Evolutionary conservation across 2,797 vertebrate species (phyloP).

Genomic region (Choloepus didactylus): DNA sequence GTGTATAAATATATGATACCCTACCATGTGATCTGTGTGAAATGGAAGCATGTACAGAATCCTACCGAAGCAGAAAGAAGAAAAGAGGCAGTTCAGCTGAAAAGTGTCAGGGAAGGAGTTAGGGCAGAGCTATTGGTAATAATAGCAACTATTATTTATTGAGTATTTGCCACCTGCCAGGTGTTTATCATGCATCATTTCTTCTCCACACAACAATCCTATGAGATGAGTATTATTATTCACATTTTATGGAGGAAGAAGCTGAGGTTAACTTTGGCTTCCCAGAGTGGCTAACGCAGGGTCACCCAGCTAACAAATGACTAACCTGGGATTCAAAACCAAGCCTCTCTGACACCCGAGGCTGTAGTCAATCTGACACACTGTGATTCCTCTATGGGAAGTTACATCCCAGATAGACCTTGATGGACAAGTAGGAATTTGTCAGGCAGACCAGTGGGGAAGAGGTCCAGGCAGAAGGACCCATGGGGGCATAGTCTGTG

Average conservation of each 20-base stretch:
- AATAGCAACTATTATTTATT: slow-evolving; percentile 35
- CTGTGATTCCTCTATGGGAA: neutral
- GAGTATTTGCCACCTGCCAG: slow-evolving; percentile 12
- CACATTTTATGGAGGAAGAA: slow-evolving; percentile 21
- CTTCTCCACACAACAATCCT: slow-evolving; percentile 1
- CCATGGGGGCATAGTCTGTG: neutral
- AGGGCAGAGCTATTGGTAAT: slow-evolving; percentile 2
- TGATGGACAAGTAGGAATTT: neutral
- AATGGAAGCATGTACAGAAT: neutral
- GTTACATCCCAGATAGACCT: neutral
- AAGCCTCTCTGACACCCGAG: neutral
- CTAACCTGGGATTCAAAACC: slow-evolving; percentile 52
- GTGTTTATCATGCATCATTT: slow-evolving; percentile 26
- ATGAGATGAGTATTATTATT: slow-evolving; percentile 21
- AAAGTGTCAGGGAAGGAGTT: neutral
- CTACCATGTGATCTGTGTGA: slow-evolving; percentile 30
- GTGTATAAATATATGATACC: slow-evolving; percentile 17
- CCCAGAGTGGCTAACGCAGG: neutral
- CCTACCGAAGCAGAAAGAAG: neutral
- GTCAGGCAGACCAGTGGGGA: neutral
- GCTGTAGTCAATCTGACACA: neutral
- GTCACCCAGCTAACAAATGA: slow-evolving; percentile 7
- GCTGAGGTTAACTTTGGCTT: slow-evolving; percentile 34
- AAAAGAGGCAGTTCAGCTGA: neutral
- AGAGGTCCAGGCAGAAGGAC: neutral